Percentiles rank a stretch among this genome's conserved stretches.
phyloP scores from a whole-genome alignment of 2,797 vertebrate genomes.

The Melanotaenia nigrans region DNA sequence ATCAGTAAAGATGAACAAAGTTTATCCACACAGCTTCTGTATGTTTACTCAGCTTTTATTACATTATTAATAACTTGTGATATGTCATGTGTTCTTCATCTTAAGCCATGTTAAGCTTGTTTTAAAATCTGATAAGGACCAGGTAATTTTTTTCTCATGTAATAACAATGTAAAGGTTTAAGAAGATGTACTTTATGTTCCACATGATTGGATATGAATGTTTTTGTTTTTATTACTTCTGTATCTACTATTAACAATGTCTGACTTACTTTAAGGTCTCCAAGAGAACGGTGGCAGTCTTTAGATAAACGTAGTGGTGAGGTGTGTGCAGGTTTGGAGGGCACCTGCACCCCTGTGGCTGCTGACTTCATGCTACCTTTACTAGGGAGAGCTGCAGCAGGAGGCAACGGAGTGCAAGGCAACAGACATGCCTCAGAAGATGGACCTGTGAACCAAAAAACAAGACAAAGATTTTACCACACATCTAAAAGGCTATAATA shows the following conservation, averaged over 20 bases:
- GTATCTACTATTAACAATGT: not conserved
- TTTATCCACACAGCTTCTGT: not conserved
- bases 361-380: constrained; percentile 83
- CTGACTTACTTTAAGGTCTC: constrained; percentile 89
- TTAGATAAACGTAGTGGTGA: constrained; percentile 84
- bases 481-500: not conserved
- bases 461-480: not conserved
- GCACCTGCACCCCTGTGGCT: constrained; percentile 72
- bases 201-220: no score
- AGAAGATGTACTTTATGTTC: no score
- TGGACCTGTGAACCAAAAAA: constrained; percentile 73
- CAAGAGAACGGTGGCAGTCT: constrained; percentile 91
- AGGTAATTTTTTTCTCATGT: not conserved
- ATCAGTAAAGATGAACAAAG: not conserved
- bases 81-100: not conserved
- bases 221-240: not conserved
- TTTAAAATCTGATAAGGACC: no score
- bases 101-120: not conserved
- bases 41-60: not conserved
- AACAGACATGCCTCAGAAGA: constrained; percentile 86
- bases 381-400: constrained; percentile 82
- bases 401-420: constrained; percentile 77
- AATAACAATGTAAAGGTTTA: not conserved
- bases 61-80: not conserved
- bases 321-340: constrained; percentile 75